Evolutionary conservation across 2,888 invertebrate genomes (phyloP).

Genomic region (Bugulina stolonifera): DNA sequence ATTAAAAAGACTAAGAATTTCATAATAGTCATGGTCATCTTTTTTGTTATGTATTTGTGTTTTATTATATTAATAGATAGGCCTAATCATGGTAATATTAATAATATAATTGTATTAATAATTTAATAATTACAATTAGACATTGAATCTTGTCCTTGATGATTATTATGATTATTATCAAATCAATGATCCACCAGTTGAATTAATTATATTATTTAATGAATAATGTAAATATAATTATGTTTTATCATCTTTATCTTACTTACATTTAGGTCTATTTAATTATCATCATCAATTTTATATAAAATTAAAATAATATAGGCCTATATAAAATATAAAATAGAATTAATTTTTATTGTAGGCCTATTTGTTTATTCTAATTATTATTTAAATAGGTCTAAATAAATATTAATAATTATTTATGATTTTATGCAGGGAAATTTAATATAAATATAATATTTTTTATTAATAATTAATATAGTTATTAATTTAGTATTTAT

Average conservation of each 20-base stretch:
- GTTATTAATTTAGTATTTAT: no score
- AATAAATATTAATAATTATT: no score
- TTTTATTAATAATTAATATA: no score
- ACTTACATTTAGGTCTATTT: not conserved
- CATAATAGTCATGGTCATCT: not conserved
- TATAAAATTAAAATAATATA: no score
- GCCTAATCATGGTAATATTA: not conserved
- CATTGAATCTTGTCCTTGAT: not conserved
- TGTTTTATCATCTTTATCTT: not conserved
- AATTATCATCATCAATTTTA: no score
- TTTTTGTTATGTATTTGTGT: not conserved
- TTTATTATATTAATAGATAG: not conserved
- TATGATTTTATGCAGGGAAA: no score
- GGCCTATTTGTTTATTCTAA: no score
- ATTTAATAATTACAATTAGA: not conserved
- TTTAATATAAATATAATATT: no score
- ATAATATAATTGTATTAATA: not conserved
- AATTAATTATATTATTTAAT: not conserved
- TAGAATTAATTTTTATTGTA: no score
- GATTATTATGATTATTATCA: not conserved
- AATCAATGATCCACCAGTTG: not conserved
- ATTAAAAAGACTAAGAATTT: no score
- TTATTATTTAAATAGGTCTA: no score
- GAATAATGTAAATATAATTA: not conserved
- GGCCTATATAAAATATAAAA: no score